A percentile compares a stretch with the other conserved stretches of the same genome.
phyloP scores from a whole-genome alignment of 2,113 vertebrate genomes.

The Pituophis catenifer region DNA sequence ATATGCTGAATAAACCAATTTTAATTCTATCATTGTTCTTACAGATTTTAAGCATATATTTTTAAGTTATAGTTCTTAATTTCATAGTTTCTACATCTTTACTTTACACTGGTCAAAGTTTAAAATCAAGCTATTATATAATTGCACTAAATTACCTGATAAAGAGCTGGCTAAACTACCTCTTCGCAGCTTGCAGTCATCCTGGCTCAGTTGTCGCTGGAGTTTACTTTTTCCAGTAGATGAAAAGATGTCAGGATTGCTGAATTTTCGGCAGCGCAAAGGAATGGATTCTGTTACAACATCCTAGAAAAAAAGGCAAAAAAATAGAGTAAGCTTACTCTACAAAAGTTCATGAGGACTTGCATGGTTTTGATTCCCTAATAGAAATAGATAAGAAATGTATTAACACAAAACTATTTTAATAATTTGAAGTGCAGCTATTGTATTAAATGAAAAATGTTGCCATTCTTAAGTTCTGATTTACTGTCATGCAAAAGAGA shows the following conservation, averaged over 20 bases:
- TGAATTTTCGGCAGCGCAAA: constrained; percentile 90
- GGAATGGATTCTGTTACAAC: constrained; percentile 76
- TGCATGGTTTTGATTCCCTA: not conserved
- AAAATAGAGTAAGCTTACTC: not conserved
- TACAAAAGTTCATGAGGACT: not conserved
- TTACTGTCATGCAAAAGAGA: not conserved
- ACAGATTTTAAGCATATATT: not conserved
- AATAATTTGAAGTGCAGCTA: not conserved
- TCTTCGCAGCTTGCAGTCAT: constrained; percentile 84
- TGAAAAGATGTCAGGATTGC: constrained; percentile 91
- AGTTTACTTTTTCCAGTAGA: constrained; percentile 87
- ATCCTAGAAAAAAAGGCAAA: constrained; percentile 68
- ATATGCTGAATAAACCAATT: not conserved
- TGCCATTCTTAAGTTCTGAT: not conserved
- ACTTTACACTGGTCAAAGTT: not conserved
- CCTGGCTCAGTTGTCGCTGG: constrained; percentile 91
- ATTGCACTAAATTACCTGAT: constrained; percentile 74
- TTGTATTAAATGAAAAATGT: not conserved
- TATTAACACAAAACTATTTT: not conserved
- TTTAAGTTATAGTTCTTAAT: not conserved
- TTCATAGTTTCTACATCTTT: not conserved
- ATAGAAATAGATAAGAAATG: not conserved
- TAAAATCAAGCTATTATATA: not conserved
- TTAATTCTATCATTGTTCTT: not conserved
- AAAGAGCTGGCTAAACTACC: constrained; percentile 84